These are phyloP conservation scores for Tenodera sinensis DNA, from an alignment of 2,888 invertebrate species.

Conservation along the genomic window DNA sequence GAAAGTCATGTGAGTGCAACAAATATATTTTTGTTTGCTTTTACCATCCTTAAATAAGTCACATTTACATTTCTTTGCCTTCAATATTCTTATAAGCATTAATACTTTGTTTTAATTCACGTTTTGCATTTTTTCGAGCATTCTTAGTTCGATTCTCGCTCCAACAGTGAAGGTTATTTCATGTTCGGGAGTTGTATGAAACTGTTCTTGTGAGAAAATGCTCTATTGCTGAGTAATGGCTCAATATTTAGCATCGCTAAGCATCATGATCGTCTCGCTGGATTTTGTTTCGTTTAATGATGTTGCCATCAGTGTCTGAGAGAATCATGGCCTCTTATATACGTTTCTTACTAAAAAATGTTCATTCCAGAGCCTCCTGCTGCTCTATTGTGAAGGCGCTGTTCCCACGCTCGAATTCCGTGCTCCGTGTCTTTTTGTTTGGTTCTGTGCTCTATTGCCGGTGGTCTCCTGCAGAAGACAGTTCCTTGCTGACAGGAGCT, in stretches of 20 bases:
- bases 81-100: too few species aligned
- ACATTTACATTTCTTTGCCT: too few species aligned
- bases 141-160: too few species aligned
- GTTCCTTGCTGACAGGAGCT: too few species aligned
- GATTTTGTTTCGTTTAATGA: not conserved
- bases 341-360: not conserved
- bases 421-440: not conserved
- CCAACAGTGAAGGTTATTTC: too few species aligned
- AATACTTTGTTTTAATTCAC: too few species aligned
- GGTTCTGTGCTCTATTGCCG: not conserved
- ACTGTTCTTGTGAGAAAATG: too few species aligned
- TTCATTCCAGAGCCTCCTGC: not conserved
- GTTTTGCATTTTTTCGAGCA: too few species aligned
- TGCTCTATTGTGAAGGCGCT: not conserved
- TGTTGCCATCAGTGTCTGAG: not conserved
- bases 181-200: too few species aligned
- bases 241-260: not conserved
- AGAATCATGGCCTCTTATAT: not conserved
- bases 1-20: too few species aligned
- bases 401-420: not conserved
- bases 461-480: not conserved
- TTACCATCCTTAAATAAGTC: too few species aligned
- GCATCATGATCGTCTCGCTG: not conserved
- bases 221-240: not conserved
- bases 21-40: too few species aligned